These are phyloP conservation scores for Alexandromys fortis DNA, from an alignment of 2,113 vertebrate species.

Conservation along the genomic window DNA sequence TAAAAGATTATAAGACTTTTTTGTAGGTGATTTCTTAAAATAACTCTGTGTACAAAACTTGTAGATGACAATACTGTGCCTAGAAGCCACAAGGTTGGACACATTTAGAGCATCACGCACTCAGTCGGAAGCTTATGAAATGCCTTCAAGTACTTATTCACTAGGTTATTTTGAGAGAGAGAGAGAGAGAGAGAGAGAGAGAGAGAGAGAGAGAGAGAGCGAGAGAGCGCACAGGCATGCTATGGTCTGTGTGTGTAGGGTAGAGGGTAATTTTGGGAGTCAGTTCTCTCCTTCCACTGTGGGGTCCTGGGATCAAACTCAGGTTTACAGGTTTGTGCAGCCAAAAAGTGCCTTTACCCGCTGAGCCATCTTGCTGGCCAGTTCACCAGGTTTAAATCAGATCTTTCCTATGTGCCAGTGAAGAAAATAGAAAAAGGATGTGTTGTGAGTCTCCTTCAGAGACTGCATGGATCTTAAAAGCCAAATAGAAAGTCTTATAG, in stretches of 20 bases:
- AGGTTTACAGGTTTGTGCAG: background rate
- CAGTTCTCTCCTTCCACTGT: background rate
- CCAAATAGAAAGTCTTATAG: background rate
- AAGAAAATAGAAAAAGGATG: background rate
- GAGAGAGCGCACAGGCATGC: background rate
- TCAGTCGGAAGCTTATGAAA: background rate
- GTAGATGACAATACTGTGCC: background rate
- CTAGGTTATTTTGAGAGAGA: background rate
- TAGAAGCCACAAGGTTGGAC: background rate
- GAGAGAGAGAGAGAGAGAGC: background rate
- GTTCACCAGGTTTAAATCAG: background rate
- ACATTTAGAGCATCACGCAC: background rate
- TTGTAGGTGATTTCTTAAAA: background rate
- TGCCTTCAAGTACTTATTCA: slow-evolving; percentile 11
- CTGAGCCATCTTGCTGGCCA: background rate
- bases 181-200: background rate
- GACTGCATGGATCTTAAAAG: background rate
- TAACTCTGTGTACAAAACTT: background rate
- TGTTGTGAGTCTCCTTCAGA: background rate
- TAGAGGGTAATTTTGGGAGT: background rate
- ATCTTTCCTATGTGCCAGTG: background rate
- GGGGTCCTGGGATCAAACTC: background rate
- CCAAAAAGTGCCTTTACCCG: background rate
- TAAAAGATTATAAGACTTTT: background rate
- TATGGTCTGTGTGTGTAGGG: background rate